Conservation (phyloP, 2,888 invertebrate species). For the Pherbina coryleti region DNA sequence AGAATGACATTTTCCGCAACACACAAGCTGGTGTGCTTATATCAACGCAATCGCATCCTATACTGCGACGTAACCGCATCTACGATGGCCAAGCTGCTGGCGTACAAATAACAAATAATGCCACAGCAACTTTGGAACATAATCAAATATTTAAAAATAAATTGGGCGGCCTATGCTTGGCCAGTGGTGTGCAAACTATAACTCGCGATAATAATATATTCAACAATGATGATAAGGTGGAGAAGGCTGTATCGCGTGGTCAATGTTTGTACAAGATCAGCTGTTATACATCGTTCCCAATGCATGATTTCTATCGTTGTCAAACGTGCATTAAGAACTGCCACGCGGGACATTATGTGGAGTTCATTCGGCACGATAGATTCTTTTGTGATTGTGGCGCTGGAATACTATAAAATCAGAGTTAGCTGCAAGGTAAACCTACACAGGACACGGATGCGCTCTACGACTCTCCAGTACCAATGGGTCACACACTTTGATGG, state of each 20-base stretch:
- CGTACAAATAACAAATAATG: conserved; percentile 99
- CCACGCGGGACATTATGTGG: conserved; percentile 98
- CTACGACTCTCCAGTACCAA: conserved; percentile 98
- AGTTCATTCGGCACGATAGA: conserved; percentile 99
- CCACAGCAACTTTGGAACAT: conserved; percentile 96
- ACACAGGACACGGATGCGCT: conserved; percentile 99
- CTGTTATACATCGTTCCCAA: conserved; percentile 97
- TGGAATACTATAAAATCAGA: conserved; percentile 97
- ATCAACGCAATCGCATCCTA: too few species aligned
- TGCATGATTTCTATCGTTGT: conserved; percentile 99
- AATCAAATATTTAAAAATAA: conserved; percentile 99
- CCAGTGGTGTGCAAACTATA: conserved; percentile 94
- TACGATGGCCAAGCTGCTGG: conserved; percentile 98
- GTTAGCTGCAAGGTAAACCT: conserved; percentile 97
- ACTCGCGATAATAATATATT: conserved; percentile 93
- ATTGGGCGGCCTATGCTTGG: conserved; percentile 94
- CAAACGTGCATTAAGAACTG: conserved; percentile 99
- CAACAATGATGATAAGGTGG: conserved; percentile 98
- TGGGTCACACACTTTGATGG: too few species aligned
- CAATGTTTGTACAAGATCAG: conserved; percentile 99
- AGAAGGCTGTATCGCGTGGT: conserved; percentile 96
- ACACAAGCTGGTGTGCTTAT: too few species aligned
- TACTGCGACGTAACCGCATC: conserved; percentile 95
- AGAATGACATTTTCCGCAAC: too few species aligned
- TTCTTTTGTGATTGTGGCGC: conserved; percentile 99